Base-by-base conservation (phyloP, 2,888 invertebrate genomes). In the Eupithecia centaureata region DNA sequence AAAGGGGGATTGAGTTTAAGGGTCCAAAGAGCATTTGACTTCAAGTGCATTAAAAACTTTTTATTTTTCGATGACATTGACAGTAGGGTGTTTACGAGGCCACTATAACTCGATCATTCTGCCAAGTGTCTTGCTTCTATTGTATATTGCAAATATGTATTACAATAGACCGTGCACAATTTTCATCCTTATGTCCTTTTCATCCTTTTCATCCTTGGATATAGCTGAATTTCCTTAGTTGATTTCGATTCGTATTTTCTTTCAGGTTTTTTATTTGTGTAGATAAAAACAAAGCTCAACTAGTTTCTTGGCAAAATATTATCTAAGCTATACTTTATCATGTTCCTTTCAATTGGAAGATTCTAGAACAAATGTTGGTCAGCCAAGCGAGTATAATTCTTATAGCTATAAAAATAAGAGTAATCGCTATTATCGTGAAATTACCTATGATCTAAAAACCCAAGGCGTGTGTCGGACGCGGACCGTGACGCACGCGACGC, bases 381-480 rank as follows among this genome's bases (percentile, higher is more conserved):
- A 56, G 35, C 13, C 27, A 57, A 32, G 8, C 35, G 54, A 72
- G 59, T 60, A 56, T 66, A 62, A 28, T 13, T 65, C 69, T 67
- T 73, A 71, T n/a, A 13, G 0, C 32, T 52, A 63, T 61, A 30
- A 64, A 60, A 64, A 70, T 73, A 75, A 73, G 72, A 64, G 33
- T 68, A 51, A 47, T 65, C 33, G 28, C 18, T 33, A 8, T n/a
- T 70, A 70, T 60, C 70, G 64, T 61, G 65, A 68, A 73, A 70
- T 64, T 64, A 62, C 68, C 47, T 68, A 73, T 71, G 68, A 59
- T 78, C 82, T 78, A 79, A 80, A 82, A 84, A 83, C 64, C 76
- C 77, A 78, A 75, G 75, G 74, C 72, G 81, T 83, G 82, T 80
- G 79, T 73, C 78, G 71, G 70, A 72, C 70, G 74, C 78, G 71